Conservation (phyloP, 1,140 invertebrate species). For the Carcinoscorpius rotundicauda region DNA sequence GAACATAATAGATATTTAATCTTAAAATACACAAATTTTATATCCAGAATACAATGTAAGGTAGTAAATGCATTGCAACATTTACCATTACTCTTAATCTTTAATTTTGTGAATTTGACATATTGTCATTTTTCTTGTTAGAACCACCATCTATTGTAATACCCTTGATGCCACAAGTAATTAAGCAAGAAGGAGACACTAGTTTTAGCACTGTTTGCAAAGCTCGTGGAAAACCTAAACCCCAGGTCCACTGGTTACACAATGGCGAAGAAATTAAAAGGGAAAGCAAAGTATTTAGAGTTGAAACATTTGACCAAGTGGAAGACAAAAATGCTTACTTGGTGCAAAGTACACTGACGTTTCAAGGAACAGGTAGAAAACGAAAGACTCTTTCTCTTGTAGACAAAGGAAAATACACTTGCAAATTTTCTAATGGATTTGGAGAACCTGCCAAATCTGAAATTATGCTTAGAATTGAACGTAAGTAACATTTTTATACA, state of each 20-base stretch:
- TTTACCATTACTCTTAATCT: no score
- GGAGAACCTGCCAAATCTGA: constrained; percentile 54
- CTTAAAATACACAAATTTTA: no score
- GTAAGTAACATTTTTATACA: constrained; percentile 40
- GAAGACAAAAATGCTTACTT: constrained; percentile 55
- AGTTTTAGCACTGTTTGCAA: constrained; percentile 67
- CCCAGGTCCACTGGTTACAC: constrained; percentile 71
- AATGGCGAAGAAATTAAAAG: constrained; percentile 60
- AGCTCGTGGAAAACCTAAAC: constrained; percentile 74
- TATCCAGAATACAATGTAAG: no score
- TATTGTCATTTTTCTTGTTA: constrained; percentile 8
- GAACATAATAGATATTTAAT: no score
- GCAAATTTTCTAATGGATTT: constrained; percentile 78
- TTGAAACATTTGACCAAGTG: constrained; percentile 58
- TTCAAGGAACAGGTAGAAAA: constrained; percentile 53
- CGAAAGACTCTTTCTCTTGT: constrained; percentile 39
- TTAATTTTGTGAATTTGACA: no score
- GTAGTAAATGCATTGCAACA: no score
- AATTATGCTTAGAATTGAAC: constrained; percentile 76
- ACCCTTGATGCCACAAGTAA: constrained; percentile 53
- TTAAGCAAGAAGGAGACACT: constrained; percentile 54
- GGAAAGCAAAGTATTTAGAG: constrained; percentile 51
- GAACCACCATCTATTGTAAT: constrained; percentile 70
- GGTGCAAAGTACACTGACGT: constrained; percentile 68
- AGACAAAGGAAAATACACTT: constrained; percentile 75